phyloP scores from a whole-genome alignment of 2,797 vertebrate genomes.

The Nasua narica region DNA sequence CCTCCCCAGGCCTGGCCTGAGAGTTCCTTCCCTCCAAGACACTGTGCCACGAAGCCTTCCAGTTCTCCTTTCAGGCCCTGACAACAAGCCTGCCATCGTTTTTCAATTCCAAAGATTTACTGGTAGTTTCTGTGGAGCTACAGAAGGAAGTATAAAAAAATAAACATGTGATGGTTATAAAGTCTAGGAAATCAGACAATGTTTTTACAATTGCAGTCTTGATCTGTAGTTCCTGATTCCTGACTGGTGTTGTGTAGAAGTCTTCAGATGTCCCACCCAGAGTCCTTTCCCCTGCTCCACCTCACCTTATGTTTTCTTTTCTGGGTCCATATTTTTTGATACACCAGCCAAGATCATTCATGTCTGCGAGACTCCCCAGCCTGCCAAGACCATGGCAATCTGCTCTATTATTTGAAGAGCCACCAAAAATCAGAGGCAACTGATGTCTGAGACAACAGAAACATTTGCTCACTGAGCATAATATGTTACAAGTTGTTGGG shows the following conservation, averaged over 20 bases:
- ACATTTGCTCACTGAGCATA: not conserved
- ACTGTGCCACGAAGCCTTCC: not conserved
- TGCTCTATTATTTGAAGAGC: slow-evolving; percentile 32
- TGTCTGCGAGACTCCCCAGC: not conserved
- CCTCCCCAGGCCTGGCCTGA: not conserved
- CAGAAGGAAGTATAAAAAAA: slow-evolving; percentile 14
- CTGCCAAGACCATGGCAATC: slow-evolving; percentile 14
- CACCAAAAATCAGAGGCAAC: slow-evolving; percentile 18
- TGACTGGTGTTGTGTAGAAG: not conserved
- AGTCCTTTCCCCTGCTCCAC: not conserved
- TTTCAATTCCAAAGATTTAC: slow-evolving; percentile 29
- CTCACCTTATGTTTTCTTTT: not conserved
- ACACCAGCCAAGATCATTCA: not conserved
- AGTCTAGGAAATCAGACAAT: slow-evolving; percentile 41
- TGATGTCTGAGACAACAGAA: slow-evolving; percentile 27
- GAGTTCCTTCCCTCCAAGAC: not conserved
- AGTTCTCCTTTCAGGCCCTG: not conserved
- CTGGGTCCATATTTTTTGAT: not conserved
- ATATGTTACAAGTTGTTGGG: not conserved
- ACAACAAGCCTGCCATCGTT: not conserved
- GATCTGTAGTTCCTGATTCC: not conserved
- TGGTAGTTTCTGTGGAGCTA: not conserved
- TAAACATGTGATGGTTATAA: slow-evolving; percentile 4
- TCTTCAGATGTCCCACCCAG: not conserved
- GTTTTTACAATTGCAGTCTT: slow-evolving; percentile 1